Evolutionary conservation across 2,888 invertebrate genomes (phyloP).

Genomic region (Drosophila nr. perissopoda): DNA sequence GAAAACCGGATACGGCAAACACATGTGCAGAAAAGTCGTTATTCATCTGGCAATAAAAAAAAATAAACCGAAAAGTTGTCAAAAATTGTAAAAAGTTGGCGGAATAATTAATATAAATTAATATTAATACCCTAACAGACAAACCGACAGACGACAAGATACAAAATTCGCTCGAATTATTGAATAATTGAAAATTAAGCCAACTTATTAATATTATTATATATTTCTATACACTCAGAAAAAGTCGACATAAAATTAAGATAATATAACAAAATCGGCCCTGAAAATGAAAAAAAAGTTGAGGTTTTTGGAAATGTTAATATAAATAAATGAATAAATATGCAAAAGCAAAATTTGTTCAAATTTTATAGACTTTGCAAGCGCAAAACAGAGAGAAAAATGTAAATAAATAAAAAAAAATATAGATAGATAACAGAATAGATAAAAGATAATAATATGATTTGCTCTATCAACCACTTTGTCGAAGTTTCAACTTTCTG

Average conservation of each 20-base stretch:
- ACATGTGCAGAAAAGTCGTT: constrained; percentile 87
- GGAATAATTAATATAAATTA: neutral
- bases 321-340: neutral
- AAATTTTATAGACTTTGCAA: neutral
- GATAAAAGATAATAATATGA: neutral
- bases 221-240: neutral
- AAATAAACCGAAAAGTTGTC: constrained; percentile 2
- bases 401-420: neutral
- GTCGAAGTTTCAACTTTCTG: neutral
- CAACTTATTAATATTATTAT: neutral
- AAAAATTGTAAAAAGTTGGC: constrained; percentile 1
- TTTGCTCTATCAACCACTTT: neutral
- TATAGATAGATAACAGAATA: no score
- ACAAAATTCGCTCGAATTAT: neutral
- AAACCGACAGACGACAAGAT: neutral
- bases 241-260: neutral
- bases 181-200: neutral
- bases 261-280: no score
- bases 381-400: neutral
- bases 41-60: constrained; percentile 78
- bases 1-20: constrained; percentile 91
- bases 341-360: neutral
- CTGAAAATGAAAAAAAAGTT: neutral
- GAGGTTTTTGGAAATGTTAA: neutral
- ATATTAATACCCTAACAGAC: constrained; percentile 11